Base-by-base conservation (phyloP, 2,888 invertebrate species). In the Spilarctia lutea region DNA sequence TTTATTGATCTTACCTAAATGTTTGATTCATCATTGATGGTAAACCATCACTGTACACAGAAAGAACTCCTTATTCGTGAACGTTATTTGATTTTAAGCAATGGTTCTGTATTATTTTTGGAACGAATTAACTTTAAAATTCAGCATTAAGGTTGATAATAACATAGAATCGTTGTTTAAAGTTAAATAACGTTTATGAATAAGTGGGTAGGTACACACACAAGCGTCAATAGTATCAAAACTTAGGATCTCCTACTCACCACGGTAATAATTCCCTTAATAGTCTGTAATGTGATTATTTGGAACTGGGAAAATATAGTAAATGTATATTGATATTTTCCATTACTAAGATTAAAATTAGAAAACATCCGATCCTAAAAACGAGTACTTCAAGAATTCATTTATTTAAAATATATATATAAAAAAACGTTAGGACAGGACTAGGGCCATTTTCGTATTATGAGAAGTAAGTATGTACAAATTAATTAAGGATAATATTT, bases 401-500 rank as follows among this genome's bases (percentile, higher is more conserved):
- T 3, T 56, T 3, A 27, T 27, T 60, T 27, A 1, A n/a, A 10
- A 4, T 27, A 30, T 13, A 27, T n/a, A n/a, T n/a, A 63, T 13
- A 30, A 27, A 18, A 63, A 30, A 63, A 30, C 1, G n/a, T n/a
- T 30, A 27, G 2, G 3, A 45, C 42, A 10, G 18, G 27, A 73
- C 75, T 77, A 77, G 72, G 76, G 73, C 75, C 76, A 79, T 75
- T 77, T 76, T 35, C 66, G 70, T 78, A 76, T 72, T 74, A 77
- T 81, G 72, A 74, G 76, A 82, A 79, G 79, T 77, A 83, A 79
- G 81, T 78, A n/a, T n/a, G n/a, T n/a, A 84, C 83, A 84, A 86
- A 81, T 81, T 85, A 87, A 88, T 89, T 88, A 84, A 85, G 87
- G 87, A 81, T 88, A 88, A 87, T 87, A 79, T 82, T 78, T 75